Conservation (phyloP, 2,113 vertebrate genomes). For the Scomber japonicus region DNA sequence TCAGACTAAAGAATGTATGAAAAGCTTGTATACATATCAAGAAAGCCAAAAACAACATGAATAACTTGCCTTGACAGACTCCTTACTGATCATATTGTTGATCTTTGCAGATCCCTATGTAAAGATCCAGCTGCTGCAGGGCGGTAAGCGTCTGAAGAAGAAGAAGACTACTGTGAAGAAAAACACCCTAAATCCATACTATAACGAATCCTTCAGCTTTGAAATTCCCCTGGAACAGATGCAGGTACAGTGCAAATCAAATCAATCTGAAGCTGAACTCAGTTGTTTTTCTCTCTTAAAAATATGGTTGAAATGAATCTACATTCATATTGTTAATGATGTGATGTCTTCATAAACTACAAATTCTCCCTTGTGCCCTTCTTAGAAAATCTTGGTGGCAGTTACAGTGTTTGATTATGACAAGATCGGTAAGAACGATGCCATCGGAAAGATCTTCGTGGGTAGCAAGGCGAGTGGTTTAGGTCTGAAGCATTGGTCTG, state of each 20-base stretch:
- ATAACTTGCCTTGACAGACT: neutral
- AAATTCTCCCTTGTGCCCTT: neutral
- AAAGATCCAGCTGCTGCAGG: slow-evolving; percentile 98
- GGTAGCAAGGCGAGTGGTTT: slow-evolving; percentile 92
- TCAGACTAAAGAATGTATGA: neutral
- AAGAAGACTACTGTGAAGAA: slow-evolving; percentile 99
- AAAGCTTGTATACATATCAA: neutral
- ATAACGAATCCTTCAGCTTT: slow-evolving; percentile 99
- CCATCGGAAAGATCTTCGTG: slow-evolving; percentile 98
- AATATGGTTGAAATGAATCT: neutral
- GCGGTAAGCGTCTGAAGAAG: slow-evolving; percentile 97
- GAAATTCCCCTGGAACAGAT: slow-evolving; percentile 99
- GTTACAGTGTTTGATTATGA: slow-evolving; percentile 99
- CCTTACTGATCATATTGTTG: slow-evolving; percentile 15
- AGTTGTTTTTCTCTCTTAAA: neutral
- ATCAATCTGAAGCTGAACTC: neutral
- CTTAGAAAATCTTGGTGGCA: slow-evolving; percentile 96
- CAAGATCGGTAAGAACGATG: slow-evolving; percentile 99
- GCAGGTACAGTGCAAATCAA: slow-evolving; percentile 86
- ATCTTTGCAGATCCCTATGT: slow-evolving; percentile 93
- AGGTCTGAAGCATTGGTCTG: slow-evolving; percentile 97
- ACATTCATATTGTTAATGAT: neutral
- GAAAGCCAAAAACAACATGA: neutral
- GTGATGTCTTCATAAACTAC: neutral
- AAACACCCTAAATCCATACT: slow-evolving; percentile 98